These are phyloP conservation scores for Entomobrya multifasciata DNA, from an alignment of 2,888 invertebrate species.

Conservation along the genomic window DNA sequence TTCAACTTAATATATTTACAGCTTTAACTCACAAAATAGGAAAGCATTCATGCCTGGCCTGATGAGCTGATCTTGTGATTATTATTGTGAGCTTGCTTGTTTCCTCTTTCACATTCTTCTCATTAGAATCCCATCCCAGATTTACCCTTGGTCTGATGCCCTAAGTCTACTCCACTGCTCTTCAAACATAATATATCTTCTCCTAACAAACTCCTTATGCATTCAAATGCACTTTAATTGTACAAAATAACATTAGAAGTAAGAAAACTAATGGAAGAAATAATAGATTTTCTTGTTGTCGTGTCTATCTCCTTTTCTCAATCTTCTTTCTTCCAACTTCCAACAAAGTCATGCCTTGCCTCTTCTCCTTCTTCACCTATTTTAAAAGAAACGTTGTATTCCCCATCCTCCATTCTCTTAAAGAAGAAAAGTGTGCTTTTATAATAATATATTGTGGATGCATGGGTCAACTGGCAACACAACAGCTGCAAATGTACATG, in stretches of 20 bases:
- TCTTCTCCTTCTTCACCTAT: not conserved
- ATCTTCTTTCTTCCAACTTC: constrained; percentile 5
- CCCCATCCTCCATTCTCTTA: not conserved
- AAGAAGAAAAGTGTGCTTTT: not conserved
- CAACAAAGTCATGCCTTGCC: not conserved
- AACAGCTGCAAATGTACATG: constrained; percentile 64
- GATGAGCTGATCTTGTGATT: constrained; percentile 48
- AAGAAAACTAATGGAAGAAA: constrained; percentile 34
- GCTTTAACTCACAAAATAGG: constrained; percentile 27
- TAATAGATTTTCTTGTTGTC: constrained; percentile 47
- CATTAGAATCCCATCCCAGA: constrained; percentile 61
- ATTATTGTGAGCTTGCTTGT: constrained; percentile 30
- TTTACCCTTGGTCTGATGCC: constrained; percentile 29
- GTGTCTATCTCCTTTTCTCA: constrained; percentile 44
- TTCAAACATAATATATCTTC: constrained; percentile 48
- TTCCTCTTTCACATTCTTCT: not conserved
- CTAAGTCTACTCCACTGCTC: not conserved
- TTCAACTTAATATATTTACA: constrained; percentile 25
- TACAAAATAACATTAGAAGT: constrained; percentile 17
- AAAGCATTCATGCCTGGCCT: constrained; percentile 44
- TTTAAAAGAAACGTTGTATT: constrained; percentile 36
- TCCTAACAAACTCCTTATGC: constrained; percentile 57
- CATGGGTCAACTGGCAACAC: constrained; percentile 59
- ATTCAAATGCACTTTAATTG: constrained; percentile 68
- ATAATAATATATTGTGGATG: constrained; percentile 25